These are phyloP conservation scores for Dicrurus megarhynchus DNA, from an alignment of 2,113 vertebrate genomes.

Conservation along the genomic window DNA sequence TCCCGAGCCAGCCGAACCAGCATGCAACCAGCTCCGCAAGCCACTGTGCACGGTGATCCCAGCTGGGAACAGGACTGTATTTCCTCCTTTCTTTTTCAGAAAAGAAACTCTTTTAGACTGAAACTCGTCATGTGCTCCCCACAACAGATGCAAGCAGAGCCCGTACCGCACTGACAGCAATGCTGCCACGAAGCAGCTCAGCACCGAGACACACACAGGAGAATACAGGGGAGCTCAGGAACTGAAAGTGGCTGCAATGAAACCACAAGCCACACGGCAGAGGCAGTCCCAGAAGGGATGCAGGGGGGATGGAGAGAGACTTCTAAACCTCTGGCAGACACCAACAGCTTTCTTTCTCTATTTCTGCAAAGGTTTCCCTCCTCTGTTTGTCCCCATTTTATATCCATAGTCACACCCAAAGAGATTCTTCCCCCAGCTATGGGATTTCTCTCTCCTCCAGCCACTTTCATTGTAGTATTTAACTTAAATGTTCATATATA, in stretches of 20 bases:
- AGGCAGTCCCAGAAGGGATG: background rate
- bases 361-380: background rate
- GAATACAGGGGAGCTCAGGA: background rate
- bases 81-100: background rate
- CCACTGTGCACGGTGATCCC: rapidly evolving
- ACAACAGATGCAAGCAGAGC: background rate
- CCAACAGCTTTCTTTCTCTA: background rate
- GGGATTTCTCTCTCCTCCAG: background rate
- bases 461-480: background rate
- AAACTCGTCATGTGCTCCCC: background rate
- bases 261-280: background rate
- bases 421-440: background rate
- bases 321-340: background rate
- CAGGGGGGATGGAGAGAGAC: background rate
- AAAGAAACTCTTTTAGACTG: no score
- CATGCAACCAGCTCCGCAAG: rapidly evolving
- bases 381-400: background rate
- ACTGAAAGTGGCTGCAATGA: background rate
- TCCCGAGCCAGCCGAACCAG: background rate
- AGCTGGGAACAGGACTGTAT: background rate
- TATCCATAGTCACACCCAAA: rapidly evolving
- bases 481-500: background rate
- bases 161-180: rapidly evolving
- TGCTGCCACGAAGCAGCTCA: rapidly evolving
- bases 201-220: background rate